A percentile compares a stretch with the other conserved stretches of the same genome.
Evolutionary conservation across 2,113 vertebrate species (phyloP).

Genomic region (Hypanus sabinus): DNA sequence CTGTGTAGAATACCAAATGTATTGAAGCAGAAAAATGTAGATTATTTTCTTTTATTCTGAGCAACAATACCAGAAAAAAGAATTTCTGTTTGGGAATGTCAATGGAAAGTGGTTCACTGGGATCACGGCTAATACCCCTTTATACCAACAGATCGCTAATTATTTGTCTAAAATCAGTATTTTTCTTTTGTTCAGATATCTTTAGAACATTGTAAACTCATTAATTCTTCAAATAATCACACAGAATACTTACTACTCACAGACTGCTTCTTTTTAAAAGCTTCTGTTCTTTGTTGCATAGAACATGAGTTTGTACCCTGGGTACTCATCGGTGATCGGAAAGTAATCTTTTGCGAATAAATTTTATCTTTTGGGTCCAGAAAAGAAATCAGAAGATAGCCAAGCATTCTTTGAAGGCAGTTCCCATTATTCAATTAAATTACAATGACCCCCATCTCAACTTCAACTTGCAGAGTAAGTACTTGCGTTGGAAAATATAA

Average conservation of each 20-base stretch:
- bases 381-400: no score
- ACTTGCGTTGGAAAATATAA: no score
- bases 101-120: background rate
- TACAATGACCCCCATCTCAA: background rate
- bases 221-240: background rate
- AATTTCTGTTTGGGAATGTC: background rate
- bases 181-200: background rate
- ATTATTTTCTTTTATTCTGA: background rate
- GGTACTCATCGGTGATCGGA: background rate
- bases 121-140: background rate
- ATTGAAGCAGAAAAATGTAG: background rate
- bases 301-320: background rate
- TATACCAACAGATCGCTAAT: background rate
- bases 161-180: background rate
- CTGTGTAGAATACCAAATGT: background rate
- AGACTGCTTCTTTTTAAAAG: background rate
- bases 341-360: background rate
- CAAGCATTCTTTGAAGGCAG: no score
- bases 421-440: background rate
- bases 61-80: background rate
- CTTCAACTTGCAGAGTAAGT: background rate
- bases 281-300: background rate
- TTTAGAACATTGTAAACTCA: background rate
- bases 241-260: background rate
- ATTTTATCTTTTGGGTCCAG: background rate